These are phyloP conservation scores for Heteronetta atricapilla DNA, from an alignment of 2,113 vertebrate species.

Conservation along the genomic window DNA sequence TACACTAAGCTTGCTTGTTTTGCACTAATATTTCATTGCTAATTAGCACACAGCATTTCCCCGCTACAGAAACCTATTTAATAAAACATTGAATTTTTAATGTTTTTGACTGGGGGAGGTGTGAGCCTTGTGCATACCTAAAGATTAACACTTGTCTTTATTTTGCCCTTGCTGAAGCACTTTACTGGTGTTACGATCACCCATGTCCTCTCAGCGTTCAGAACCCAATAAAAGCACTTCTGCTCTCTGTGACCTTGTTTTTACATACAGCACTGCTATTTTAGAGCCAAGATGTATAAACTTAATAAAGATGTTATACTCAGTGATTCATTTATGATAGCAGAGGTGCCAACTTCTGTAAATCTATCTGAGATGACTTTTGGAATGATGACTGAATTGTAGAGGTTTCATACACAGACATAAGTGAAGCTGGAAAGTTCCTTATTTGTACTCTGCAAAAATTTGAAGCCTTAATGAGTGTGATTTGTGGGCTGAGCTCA, in stretches of 20 bases:
- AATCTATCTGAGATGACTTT: conserved; percentile 26
- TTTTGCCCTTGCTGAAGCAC: not conserved
- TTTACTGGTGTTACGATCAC: not conserved
- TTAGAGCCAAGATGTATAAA: conserved; percentile 10
- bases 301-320: conserved; percentile 22
- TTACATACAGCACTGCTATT: not conserved
- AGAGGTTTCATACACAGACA: not conserved
- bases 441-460: conserved; percentile 1
- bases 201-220: not conserved
- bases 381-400: not conserved
- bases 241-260: not conserved
- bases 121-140: not conserved
- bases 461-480: not conserved
- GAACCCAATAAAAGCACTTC: not conserved
- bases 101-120: conserved; percentile 18
- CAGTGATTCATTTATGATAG: not conserved
- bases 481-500: conserved; percentile 58
- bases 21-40: conserved; percentile 1
- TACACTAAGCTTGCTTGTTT: not conserved
- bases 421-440: not conserved
- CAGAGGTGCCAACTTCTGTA: conserved; percentile 7
- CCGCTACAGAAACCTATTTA: conserved; percentile 2
- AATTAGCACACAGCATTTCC: not conserved
- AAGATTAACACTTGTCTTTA: conserved; percentile 6
- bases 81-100: conserved; percentile 55